Evolutionary conservation across 2,888 invertebrate genomes (phyloP).

Genomic region (Exocentrus adspersus): DNA sequence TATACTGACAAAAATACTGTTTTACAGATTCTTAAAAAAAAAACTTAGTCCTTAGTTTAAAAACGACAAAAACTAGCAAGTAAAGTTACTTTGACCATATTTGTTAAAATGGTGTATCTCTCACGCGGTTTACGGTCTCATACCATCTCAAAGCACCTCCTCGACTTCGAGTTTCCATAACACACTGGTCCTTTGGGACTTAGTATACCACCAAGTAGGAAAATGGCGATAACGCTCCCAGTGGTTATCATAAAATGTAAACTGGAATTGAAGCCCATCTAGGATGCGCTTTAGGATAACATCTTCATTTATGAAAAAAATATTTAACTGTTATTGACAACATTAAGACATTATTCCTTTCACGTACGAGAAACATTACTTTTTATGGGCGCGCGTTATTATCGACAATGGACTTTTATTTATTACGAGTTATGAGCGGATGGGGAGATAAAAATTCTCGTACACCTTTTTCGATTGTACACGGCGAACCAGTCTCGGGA

Average conservation of each 20-base stretch:
- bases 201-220: constrained; percentile 17
- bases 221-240: constrained; percentile 18
- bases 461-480: background rate
- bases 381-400: constrained; percentile 40
- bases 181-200: constrained; percentile 4
- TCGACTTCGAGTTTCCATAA: constrained; percentile 19
- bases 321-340: constrained; percentile 45
- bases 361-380: constrained; percentile 38
- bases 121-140: no score
- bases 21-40: no score
- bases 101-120: background rate
- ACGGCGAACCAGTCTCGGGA: background rate
- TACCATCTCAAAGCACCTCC: no score
- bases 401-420: constrained; percentile 38
- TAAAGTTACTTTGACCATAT: no score
- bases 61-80: no score
- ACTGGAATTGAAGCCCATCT: constrained; percentile 29
- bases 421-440: constrained; percentile 31
- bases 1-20: no score
- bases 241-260: constrained; percentile 28
- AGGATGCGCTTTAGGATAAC: constrained; percentile 22
- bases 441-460: constrained; percentile 23
- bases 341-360: constrained; percentile 49
- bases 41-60: no score
- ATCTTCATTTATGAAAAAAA: constrained; percentile 33